A percentile compares a stretch with the other conserved stretches of the same genome.
Evolutionary conservation across 2,888 invertebrate genomes (phyloP).

Genomic region (Andrena praecox): DNA sequence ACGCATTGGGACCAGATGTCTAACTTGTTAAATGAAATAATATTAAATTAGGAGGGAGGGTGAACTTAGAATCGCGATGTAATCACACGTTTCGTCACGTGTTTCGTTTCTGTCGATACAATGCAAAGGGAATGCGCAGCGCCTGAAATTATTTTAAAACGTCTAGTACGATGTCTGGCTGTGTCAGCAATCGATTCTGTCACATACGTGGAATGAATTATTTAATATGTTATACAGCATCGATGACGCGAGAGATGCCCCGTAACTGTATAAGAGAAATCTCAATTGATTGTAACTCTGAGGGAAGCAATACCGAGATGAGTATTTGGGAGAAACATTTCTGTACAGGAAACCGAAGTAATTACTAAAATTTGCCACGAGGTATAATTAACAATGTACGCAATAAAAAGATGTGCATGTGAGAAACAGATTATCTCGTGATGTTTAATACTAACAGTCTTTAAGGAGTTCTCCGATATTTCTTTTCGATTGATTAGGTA

Average conservation of each 20-base stretch:
- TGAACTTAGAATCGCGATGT: constrained; percentile 18
- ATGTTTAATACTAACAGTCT: constrained; percentile 53
- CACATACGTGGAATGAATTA: constrained; percentile 49
- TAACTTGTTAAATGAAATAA: constrained; percentile 46
- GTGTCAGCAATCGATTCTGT: constrained; percentile 69
- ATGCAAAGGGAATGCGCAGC: constrained; percentile 7
- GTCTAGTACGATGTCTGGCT: constrained; percentile 74
- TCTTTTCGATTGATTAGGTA: constrained; percentile 30
- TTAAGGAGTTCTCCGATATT: constrained; percentile 6
- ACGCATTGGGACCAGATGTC: constrained; percentile 58
- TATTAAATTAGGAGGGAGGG: constrained; percentile 5
- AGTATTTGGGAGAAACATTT: constrained; percentile 1
- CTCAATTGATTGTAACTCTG: constrained; percentile 3
- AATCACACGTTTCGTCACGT: constrained; percentile 4
- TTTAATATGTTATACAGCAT: constrained; percentile 42
- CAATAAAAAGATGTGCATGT: constrained; percentile 16
- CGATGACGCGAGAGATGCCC: too few relatives aligned
- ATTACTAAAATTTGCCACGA: constrained; percentile 15
- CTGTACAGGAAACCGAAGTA: constrained; percentile 7
- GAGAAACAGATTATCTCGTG: constrained; percentile 12
- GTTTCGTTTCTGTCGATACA: background rate
- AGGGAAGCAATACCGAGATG: background rate
- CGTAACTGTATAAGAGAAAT: background rate
- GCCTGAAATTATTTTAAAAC: constrained; percentile 60
- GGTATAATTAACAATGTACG: constrained; percentile 9